A percentile compares a stretch with the other conserved stretches of the same genome.
Evolutionary conservation across 2,888 invertebrate species (phyloP).

Genomic region (Chrysomela aeneicollis): DNA sequence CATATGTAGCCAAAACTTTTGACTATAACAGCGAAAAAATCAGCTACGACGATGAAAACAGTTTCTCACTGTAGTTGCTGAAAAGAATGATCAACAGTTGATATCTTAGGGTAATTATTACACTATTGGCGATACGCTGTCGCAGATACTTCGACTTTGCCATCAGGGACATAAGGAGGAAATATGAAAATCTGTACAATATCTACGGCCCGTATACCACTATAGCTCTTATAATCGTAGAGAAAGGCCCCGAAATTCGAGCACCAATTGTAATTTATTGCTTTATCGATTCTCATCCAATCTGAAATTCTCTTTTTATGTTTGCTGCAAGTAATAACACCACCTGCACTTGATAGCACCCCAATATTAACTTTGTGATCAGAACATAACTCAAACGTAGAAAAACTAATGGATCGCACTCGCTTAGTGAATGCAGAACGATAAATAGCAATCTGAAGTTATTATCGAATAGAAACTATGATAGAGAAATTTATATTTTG

Average conservation of each 20-base stretch:
- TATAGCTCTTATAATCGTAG: slow-evolving; percentile 15
- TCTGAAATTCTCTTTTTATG: slow-evolving; percentile 34
- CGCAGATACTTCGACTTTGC: no score
- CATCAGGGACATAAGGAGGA: neutral
- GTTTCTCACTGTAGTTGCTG: no score
- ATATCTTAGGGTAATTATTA: no score
- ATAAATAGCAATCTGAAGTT: slow-evolving; percentile 28
- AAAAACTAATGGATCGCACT: slow-evolving; percentile 26
- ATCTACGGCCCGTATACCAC: slow-evolving; percentile 9
- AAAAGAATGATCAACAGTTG: no score
- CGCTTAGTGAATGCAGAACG: slow-evolving; percentile 6
- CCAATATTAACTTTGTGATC: slow-evolving; percentile 38
- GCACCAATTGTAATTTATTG: slow-evolving; percentile 33
- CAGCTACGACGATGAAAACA: no score
- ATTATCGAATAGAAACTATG: no score
- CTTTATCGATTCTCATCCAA: slow-evolving; percentile 30
- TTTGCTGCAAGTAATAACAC: slow-evolving; percentile 36
- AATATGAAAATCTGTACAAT: slow-evolving; percentile 19
- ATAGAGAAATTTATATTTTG: no score
- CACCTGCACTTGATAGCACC: slow-evolving; percentile 38
- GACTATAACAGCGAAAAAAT: no score
- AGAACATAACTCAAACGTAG: slow-evolving; percentile 33
- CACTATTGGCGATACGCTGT: no score
- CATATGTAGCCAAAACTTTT: no score
- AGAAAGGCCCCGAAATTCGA: slow-evolving; percentile 11